phyloP scores from a whole-genome alignment of 2,888 invertebrate genomes.

The Poecilus cupreus region DNA sequence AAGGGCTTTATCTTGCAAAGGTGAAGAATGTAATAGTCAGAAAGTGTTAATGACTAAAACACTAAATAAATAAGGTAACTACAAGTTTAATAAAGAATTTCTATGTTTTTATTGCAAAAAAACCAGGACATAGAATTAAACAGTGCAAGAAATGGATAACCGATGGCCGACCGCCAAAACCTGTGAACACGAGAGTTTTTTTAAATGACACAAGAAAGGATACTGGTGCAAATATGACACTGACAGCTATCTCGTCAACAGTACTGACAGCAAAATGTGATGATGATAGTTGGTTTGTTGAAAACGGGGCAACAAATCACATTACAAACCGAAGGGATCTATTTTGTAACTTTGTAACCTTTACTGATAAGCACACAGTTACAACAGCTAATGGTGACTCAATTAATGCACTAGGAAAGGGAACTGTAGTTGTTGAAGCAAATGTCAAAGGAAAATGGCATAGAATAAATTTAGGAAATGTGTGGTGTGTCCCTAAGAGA shows the following conservation, averaged over 20 bases:
- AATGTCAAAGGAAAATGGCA: no score
- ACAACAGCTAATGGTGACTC: no score
- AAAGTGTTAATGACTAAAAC: conserved; percentile 12
- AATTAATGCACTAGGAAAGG: no score
- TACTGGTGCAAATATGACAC: not conserved
- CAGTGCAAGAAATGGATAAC: conserved; percentile 55
- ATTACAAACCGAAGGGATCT: no score
- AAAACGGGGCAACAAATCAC: conserved; percentile 54
- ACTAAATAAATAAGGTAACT: not conserved
- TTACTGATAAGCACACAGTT: no score
- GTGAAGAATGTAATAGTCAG: not conserved
- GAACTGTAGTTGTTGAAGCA: no score
- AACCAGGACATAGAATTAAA: conserved; percentile 46
- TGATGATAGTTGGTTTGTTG: conserved; percentile 48
- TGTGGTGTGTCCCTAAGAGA: no score
- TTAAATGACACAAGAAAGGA: no score
- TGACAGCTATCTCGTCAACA: conserved; percentile 7
- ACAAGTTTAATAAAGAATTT: conserved; percentile 10
- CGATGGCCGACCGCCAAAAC: conserved; percentile 53
- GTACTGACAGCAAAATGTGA: not conserved
- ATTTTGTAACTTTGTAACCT: no score
- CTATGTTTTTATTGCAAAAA: conserved; percentile 55
- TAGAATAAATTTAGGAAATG: no score
- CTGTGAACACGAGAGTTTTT: no score
- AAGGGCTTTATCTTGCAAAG: conserved; percentile 37